Conservation (phyloP, 2,797 vertebrate species). For the Poeciliopsis presidionis region DNA sequence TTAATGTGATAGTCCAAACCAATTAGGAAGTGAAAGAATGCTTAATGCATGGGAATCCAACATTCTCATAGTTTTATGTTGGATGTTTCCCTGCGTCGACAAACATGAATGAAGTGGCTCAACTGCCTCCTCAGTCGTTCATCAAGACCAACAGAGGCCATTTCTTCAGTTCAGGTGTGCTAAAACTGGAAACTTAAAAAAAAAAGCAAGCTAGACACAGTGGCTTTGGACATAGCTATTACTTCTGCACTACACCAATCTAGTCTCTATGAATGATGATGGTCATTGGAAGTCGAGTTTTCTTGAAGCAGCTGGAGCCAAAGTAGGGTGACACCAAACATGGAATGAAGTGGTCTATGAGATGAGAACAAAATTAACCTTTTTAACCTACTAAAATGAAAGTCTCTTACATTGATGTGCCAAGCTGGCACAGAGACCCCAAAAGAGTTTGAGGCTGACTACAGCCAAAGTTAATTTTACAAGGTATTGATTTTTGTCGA, state of each 20-base stretch:
- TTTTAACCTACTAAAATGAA: not conserved
- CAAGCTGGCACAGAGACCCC: not conserved
- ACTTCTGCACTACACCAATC: not conserved
- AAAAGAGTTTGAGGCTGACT: not conserved
- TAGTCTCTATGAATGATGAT: not conserved
- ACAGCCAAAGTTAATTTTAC: not conserved
- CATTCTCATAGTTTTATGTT: not conserved
- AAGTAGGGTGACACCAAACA: not conserved
- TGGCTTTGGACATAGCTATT: not conserved
- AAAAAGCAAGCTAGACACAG: not conserved
- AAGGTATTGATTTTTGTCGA: not conserved
- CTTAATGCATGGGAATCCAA: not conserved
- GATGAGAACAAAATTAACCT: not conserved
- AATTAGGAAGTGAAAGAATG: not conserved
- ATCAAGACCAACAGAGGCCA: not conserved
- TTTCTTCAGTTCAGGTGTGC: not conserved
- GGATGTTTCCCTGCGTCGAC: not conserved
- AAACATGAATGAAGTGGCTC: not conserved
- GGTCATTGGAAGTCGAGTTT: not conserved
- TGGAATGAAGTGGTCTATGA: not conserved
- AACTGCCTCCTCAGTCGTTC: not conserved
- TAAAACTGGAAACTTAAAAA: not conserved
- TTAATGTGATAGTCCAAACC: not conserved
- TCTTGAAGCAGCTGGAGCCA: not conserved
- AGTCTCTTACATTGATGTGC: not conserved